These are phyloP conservation scores for Stichopus chloronotus DNA, from an alignment of 35 echinoderm and acorn worm genomes.

Conservation along the genomic window DNA sequence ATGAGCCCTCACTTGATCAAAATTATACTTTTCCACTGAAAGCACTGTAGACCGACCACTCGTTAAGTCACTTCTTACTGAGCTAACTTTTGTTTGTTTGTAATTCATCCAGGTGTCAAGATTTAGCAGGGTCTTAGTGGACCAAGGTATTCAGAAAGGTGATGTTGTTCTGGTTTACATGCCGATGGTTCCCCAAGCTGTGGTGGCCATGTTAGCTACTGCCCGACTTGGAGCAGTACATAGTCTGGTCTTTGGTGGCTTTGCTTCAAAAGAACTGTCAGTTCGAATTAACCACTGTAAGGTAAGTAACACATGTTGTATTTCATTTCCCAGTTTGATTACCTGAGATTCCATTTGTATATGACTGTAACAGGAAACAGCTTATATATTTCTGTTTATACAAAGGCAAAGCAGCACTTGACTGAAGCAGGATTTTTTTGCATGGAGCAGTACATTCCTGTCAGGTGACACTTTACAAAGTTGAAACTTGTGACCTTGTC, in stretches of 20 bases:
- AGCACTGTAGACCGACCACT: too few relatives aligned
- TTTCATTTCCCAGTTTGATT: not conserved
- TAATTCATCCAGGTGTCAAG: constrained; percentile 67
- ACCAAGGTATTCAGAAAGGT: constrained; percentile 77
- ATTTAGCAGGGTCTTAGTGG: constrained; percentile 70
- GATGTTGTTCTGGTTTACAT: constrained; percentile 96
- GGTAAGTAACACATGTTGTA: constrained; percentile 57
- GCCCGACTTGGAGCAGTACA: constrained; percentile 93
- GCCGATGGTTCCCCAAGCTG: constrained; percentile 94
- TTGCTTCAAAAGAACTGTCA: constrained; percentile 91
- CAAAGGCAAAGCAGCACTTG: too few relatives aligned
- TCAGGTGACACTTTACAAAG: too few relatives aligned
- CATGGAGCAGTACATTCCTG: too few relatives aligned
- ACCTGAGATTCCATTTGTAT: too few relatives aligned
- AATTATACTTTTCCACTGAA: too few relatives aligned
- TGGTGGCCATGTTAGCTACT: constrained; percentile 88
- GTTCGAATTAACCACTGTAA: constrained; percentile 89
- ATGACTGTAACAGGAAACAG: not conserved
- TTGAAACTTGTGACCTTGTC: too few relatives aligned
- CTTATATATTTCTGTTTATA: too few relatives aligned
- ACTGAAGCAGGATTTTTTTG: too few relatives aligned
- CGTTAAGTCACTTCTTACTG: too few relatives aligned
- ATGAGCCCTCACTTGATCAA: too few relatives aligned
- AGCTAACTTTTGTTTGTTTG: not conserved
- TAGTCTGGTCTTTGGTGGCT: constrained; percentile 91